Evolutionary conservation across 2,888 invertebrate genomes (phyloP).

Genomic region (Oithona nana): DNA sequence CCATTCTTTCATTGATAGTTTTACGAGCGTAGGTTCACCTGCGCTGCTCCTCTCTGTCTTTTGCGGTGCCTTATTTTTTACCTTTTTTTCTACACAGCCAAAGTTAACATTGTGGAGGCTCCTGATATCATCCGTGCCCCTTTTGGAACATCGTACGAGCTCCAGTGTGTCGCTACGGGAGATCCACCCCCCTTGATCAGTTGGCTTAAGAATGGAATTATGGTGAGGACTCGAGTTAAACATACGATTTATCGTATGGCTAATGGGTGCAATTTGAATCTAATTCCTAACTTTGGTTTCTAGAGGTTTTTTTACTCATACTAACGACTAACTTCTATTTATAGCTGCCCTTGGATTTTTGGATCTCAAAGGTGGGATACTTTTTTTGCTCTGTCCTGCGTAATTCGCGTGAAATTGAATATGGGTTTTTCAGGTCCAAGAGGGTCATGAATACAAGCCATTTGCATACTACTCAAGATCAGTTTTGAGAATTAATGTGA

Average conservation of each 20-base stretch:
- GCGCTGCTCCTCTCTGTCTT: too few species aligned
- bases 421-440: background rate
- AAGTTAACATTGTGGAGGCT: background rate
- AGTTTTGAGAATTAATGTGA: slow-evolving; percentile 24
- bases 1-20: too few species aligned
- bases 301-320: background rate
- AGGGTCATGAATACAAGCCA: slow-evolving; percentile 20
- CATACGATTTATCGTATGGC: too few species aligned
- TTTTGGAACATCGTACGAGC: slow-evolving; percentile 20
- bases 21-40: too few species aligned
- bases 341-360: background rate
- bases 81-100: background rate
- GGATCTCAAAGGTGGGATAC: background rate
- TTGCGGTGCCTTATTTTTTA: background rate
- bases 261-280: too few species aligned
- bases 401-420: background rate
- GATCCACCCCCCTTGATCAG: slow-evolving; percentile 23
- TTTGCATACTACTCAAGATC: slow-evolving; percentile 22
- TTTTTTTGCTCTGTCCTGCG: background rate
- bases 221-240: too few species aligned
- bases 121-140: slow-evolving; percentile 9
- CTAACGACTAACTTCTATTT: too few species aligned
- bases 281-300: background rate
- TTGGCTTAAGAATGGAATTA: slow-evolving; percentile 22
- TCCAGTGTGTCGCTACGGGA: slow-evolving; percentile 24